Base-by-base conservation (phyloP, 2,888 invertebrate species). In the Phyllotreta cruciferae region DNA sequence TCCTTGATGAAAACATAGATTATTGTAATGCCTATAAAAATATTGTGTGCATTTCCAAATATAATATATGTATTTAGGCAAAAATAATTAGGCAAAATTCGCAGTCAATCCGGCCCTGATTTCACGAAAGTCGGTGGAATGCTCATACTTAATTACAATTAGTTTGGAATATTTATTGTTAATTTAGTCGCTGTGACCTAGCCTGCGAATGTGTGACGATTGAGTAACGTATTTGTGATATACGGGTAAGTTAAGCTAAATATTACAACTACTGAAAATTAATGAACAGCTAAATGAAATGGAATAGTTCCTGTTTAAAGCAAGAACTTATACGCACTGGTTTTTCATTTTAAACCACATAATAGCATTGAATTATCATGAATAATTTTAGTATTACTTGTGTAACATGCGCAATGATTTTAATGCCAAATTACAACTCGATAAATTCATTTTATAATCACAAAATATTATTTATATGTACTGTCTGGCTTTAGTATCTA, bases 101-200 rank as follows among this genome's bases (percentile, higher is more conserved):
- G 2, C 1, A 1, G 13, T 47, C 24, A n/a, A 34, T 47, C 47
- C 47, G 47, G 34, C 14, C 24, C 47, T 47, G 47, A 44, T 11
- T 47, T 9, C 9, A 14, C 8, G 47, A 24, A 24, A n/a, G 47
- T 47, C 14, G 34, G 7, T 47, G 47, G 47, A 34, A 47, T 47
- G 45, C 24, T 24, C 24, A 24, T 24, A 24, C 24, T 24, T 24
- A 24, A 24, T 24, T 24, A 24, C 45, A 44, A 44, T 44, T 13
- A 47, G 47, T 47, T 34, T 47, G n/a, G 47, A 47, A 47, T 47
- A 47, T 47, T 47, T 47, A 47, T 47, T 14, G 11, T 34, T 47
- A 47, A 11, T 34, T 47, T 47, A 24, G 47, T 47, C 8, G 14
- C 14, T 14, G 24, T 47, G 47, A 47, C 34, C 24, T 14, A 24